These are phyloP conservation scores for Notodonta dromedarius DNA, from an alignment of 2,888 invertebrate species.

Conservation along the genomic window DNA sequence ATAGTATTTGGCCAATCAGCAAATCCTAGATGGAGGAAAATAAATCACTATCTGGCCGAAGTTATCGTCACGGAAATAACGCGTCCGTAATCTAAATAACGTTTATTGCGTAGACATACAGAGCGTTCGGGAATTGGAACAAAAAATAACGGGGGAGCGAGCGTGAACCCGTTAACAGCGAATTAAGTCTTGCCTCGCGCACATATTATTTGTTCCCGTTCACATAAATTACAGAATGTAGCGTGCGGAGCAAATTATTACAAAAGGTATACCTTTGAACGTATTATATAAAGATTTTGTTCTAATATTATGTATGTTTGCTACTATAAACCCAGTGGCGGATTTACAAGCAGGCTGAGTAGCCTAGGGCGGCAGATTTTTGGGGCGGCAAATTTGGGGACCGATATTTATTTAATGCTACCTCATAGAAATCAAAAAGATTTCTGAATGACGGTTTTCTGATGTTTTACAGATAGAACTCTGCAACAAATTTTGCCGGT, in stretches of 20 bases:
- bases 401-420: too few relatives aligned
- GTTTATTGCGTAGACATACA: constrained; percentile 10
- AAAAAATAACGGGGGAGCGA: constrained; percentile 32
- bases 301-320: too few relatives aligned
- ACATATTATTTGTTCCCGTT: constrained; percentile 38
- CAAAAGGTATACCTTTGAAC: too few relatives aligned
- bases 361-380: too few relatives aligned
- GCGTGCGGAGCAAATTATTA: constrained; percentile 22
- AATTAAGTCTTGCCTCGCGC: constrained; percentile 33
- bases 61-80: constrained; percentile 4
- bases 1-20: neutral
- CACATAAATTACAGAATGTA: constrained; percentile 31
- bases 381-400: too few relatives aligned
- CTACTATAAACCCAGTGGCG: too few relatives aligned
- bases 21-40: neutral
- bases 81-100: constrained; percentile 4
- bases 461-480: too few relatives aligned
- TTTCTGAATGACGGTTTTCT: too few relatives aligned
- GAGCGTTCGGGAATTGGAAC: constrained; percentile 22
- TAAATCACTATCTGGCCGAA: constrained; percentile 1
- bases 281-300: too few relatives aligned
- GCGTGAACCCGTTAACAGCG: constrained; percentile 36
- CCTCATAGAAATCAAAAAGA: too few relatives aligned
- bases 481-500: too few relatives aligned
- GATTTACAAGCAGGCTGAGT: too few relatives aligned